A percentile compares a stretch with the other conserved stretches of the same genome.
Evolutionary conservation across 2,113 vertebrate species (phyloP).

Genomic region (Lycaon pictus): DNA sequence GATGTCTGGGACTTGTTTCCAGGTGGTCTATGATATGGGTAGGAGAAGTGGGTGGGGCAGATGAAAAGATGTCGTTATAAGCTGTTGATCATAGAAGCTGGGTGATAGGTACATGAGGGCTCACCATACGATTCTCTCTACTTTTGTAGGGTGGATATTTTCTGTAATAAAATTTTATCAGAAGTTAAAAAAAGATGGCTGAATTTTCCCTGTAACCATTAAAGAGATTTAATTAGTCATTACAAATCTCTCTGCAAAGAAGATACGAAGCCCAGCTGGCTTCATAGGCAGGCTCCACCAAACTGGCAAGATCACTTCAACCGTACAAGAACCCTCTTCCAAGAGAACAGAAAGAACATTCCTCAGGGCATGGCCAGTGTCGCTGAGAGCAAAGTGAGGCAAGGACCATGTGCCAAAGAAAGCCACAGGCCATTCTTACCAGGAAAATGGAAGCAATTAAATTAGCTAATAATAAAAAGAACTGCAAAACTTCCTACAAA

Average conservation of each 20-base stretch:
- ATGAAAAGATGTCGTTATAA: constrained; percentile 7
- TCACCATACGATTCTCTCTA: not conserved
- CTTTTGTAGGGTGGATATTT: not conserved
- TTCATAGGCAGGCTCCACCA: not conserved
- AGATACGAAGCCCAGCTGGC: not conserved
- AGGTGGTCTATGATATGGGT: not conserved
- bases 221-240: not conserved
- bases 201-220: not conserved
- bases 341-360: not conserved
- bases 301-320: not conserved
- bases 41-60: not conserved
- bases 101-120: not conserved
- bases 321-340: not conserved
- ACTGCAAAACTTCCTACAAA: not conserved
- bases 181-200: not conserved
- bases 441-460: not conserved
- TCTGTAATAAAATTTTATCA: not conserved
- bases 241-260: not conserved
- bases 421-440: not conserved
- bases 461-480: not conserved
- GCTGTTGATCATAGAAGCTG: not conserved
- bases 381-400: not conserved
- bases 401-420: not conserved
- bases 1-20: not conserved
- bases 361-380: not conserved